A percentile compares a stretch with the other conserved stretches of the same genome.
Evolutionary conservation across 2,113 vertebrate species (phyloP).

Genomic region (Ochotona curzoniae): DNA sequence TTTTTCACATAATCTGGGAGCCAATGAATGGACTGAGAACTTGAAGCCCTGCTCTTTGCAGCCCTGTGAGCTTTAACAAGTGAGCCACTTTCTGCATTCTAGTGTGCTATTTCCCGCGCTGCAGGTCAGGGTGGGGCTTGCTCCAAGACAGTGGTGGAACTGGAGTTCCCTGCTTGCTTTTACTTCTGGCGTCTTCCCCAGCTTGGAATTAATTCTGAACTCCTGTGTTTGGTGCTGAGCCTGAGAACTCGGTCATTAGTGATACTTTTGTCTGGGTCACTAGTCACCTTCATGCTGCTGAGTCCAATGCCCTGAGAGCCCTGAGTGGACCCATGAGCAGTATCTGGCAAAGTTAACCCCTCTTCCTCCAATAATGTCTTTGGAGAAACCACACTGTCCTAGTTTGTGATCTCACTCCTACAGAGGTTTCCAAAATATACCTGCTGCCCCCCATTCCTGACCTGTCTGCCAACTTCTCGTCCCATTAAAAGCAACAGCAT

Average conservation of each 20-base stretch:
- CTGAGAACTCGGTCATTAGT: not conserved
- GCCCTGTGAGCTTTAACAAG: not conserved
- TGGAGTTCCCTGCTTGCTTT: not conserved
- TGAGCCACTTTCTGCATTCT: not conserved
- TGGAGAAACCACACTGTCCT: not conserved
- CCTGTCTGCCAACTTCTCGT: not conserved
- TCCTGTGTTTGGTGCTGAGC: not conserved
- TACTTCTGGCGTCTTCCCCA: not conserved
- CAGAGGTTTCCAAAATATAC: not conserved
- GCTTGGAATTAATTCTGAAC: not conserved
- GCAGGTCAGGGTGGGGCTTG: not conserved
- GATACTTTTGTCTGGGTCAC: not conserved
- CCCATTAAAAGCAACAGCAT: not conserved
- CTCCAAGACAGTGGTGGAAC: not conserved
- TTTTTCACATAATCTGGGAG: not conserved
- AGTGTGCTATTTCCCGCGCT: not conserved
- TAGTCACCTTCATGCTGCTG: not conserved
- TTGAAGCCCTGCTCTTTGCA: not conserved
- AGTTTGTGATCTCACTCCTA: not conserved
- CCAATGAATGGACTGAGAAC: not conserved
- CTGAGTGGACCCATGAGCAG: not conserved
- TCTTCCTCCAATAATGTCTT: not conserved
- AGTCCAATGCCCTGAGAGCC: not conserved
- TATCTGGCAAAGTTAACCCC: not conserved
- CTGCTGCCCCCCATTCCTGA: not conserved